A percentile compares a stretch with the other conserved stretches of the same genome.
These are phyloP conservation scores for Onychomys torridus DNA, from an alignment of 2,797 vertebrate genomes.

Conservation along the genomic window DNA sequence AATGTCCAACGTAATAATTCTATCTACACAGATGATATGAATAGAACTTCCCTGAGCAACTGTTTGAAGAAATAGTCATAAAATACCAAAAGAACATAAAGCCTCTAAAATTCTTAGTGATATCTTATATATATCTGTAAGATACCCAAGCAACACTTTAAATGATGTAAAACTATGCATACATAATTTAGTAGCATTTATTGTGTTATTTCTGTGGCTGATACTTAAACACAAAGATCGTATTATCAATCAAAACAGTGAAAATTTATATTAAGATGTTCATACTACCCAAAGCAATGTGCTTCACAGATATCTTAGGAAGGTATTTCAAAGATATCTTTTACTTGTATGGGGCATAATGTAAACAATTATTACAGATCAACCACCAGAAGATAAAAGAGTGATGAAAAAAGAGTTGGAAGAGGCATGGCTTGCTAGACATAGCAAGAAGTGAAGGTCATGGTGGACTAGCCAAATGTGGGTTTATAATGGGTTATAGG, in stretches of 20 bases:
- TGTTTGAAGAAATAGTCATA: neutral
- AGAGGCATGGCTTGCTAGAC: neutral
- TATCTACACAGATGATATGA: conserved; percentile 13
- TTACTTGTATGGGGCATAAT: neutral
- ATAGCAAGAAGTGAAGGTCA: neutral
- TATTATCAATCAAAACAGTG: neutral
- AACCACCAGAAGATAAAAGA: neutral
- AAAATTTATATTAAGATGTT: conserved; percentile 24
- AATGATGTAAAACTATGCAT: neutral
- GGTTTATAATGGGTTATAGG: neutral
- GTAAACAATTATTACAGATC: neutral
- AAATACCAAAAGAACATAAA: neutral
- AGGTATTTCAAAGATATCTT: conserved; percentile 41
- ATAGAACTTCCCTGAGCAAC: neutral
- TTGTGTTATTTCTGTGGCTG: conserved; percentile 4
- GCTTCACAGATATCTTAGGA: neutral
- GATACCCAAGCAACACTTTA: neutral
- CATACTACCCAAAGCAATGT: neutral
- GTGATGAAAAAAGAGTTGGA: neutral
- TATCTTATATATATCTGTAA: neutral
- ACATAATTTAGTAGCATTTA: conserved; percentile 16
- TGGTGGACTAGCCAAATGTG: neutral
- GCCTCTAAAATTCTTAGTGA: neutral
- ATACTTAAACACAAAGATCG: neutral
- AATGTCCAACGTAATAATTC: neutral